A percentile compares a stretch with the other conserved stretches of the same genome.
Evolutionary conservation across 2,113 vertebrate species (phyloP).

Genomic region (Diphyllodes magnificus): DNA sequence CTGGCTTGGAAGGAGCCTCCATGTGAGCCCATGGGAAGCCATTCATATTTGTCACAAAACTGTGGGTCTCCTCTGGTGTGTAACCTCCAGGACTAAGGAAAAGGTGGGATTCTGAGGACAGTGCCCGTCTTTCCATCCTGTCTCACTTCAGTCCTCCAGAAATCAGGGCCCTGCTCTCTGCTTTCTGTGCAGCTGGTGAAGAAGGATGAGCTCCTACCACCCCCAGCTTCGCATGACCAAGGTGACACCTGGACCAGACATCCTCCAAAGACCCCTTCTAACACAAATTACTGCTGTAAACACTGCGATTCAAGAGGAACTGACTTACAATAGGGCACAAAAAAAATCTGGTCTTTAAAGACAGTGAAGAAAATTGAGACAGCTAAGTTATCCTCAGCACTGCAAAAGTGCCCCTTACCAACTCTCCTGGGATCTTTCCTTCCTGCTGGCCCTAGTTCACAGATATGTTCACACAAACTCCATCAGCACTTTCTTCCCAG

Average conservation of each 20-base stretch:
- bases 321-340: neutral
- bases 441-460: neutral
- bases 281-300: neutral
- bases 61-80: neutral
- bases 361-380: neutral
- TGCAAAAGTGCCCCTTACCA: neutral
- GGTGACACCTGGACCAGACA: accelerated
- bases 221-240: neutral
- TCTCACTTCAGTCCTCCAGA: neutral
- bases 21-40: neutral
- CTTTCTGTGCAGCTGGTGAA: neutral
- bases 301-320: neutral
- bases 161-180: neutral
- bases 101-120: neutral
- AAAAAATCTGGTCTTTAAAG: neutral
- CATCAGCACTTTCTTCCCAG: neutral
- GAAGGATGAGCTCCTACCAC: neutral
- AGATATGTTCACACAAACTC: neutral
- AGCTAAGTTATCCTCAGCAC: neutral
- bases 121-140: neutral
- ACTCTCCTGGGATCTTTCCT: neutral
- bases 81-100: neutral
- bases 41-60: neutral
- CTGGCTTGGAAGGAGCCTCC: neutral
- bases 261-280: neutral